A percentile compares a stretch with the other conserved stretches of the same genome.
These are phyloP conservation scores for Ctenicera cuprea DNA, from an alignment of 2,888 invertebrate genomes.

Conservation along the genomic window DNA sequence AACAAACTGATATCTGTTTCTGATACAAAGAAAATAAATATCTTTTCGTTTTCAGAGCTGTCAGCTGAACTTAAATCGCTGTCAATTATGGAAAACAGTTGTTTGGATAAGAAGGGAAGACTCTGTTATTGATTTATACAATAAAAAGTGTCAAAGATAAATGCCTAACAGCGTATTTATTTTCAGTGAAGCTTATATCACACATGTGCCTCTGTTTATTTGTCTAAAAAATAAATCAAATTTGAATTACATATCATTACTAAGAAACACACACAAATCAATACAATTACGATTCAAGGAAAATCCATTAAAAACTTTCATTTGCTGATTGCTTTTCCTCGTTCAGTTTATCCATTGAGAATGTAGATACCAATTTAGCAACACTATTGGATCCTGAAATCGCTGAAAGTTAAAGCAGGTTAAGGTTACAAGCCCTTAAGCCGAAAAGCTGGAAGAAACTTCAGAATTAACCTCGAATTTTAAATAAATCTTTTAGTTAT, in stretches of 20 bases:
- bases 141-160: conserved; percentile 14
- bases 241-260: no score
- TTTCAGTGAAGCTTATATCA: neutral
- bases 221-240: no score
- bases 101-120: conserved; percentile 24
- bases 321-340: no score
- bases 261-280: no score
- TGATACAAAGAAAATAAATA: conserved; percentile 20
- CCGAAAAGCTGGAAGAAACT: neutral
- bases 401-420: neutral
- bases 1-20: conserved; percentile 4
- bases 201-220: no score
- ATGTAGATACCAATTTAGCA: no score
- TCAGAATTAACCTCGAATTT: neutral
- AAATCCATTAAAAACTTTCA: no score
- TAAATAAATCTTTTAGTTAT: neutral
- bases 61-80: conserved; percentile 30
- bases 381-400: neutral
- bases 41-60: conserved; percentile 18
- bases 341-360: no score
- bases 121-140: conserved; percentile 21
- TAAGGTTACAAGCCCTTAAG: neutral
- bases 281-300: no score
- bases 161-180: neutral
- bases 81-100: conserved; percentile 36